Evolutionary conservation across 2,113 vertebrate genomes (phyloP), one percentile per base, ranked within the genome.

Genomic region (Danionella cerebrum): DNA sequence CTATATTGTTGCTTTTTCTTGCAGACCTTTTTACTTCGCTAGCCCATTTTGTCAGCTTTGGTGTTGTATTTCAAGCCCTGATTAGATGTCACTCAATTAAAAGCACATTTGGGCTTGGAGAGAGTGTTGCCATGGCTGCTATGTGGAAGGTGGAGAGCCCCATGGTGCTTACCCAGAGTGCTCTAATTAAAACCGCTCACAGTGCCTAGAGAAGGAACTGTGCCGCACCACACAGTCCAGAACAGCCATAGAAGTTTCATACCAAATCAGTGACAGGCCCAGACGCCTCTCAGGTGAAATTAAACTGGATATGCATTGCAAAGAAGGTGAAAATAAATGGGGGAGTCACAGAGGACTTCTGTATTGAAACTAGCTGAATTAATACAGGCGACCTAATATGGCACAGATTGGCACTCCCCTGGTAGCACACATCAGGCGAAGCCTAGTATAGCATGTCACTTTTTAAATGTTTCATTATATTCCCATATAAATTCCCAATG

Each of bases 401-500:
- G 72, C 72, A 79, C 66, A 82, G 78, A 76, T 80, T 84, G 82
- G 80, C 73, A 79, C 81, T 87, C 84, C 81, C 84, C 71, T 70
- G 84, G 76, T 82, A 86, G 73, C 63, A 78, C 77, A 76, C 75
- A 85, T 86, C 87, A 88, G 86, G 84, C 86, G 76, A 48, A 65
- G 85, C 85, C 88, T 84, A 81, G 78, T 85, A 84, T 90, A 91
- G 89, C 89, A 89, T 90, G 89, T 92, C 86, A 91, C 90, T 93
- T 45, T 91, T 89, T 92, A 91, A 92, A 88, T 87, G 87, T 88
- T 91, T 94, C 89, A 88, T 94, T 92, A 93, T 92, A 94, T 94
- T 90, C 89, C 89, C 89, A 88, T 86, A 82, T 85, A 85, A 88
- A 87, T 90, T 88, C 86, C 90, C 90, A 90, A 91, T 84, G 85